Evolutionary conservation across 2,888 invertebrate genomes (phyloP).

Genomic region (Morpho helenor): DNA sequence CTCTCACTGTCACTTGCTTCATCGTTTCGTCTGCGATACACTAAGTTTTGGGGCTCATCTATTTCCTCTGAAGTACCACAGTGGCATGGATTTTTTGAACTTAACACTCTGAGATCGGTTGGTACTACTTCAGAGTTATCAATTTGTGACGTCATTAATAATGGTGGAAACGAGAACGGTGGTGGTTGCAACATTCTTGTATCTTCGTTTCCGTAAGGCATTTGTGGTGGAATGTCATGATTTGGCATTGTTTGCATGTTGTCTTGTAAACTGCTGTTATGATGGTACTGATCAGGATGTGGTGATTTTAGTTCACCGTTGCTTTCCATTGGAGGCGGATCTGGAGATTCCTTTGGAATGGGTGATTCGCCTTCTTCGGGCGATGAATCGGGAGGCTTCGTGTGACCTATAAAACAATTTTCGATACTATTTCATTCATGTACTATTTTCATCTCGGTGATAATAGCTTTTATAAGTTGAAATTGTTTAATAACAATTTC

Average conservation of each 20-base stretch:
- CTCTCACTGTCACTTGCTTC: constrained; percentile 66
- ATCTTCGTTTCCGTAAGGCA: constrained; percentile 52
- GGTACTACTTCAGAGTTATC: constrained; percentile 57
- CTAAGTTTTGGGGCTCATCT: constrained; percentile 64
- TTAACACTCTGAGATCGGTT: constrained; percentile 63
- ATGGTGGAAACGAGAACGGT: constrained; percentile 54
- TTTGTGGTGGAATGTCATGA: constrained; percentile 54
- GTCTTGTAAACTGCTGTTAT: constrained; percentile 49
- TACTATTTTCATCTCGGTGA: too few species aligned
- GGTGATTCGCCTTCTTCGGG: constrained; percentile 66
- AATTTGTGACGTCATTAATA: constrained; percentile 53
- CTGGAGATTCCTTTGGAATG: constrained; percentile 62
- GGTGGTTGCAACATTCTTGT: constrained; percentile 56
- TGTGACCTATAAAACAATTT: constrained; percentile 48
- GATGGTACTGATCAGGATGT: constrained; percentile 57
- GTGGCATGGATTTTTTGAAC: constrained; percentile 54
- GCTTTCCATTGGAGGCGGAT: constrained; percentile 51
- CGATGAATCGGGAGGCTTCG: constrained; percentile 67
- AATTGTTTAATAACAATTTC: too few species aligned
- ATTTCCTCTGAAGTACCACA: constrained; percentile 42
- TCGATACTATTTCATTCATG: background rate
- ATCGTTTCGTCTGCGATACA: constrained; percentile 51
- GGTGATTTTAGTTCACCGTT: constrained; percentile 35
- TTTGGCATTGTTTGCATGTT: constrained; percentile 37
- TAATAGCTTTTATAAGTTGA: too few species aligned